A percentile compares a stretch with the other conserved stretches of the same genome.
phyloP scores from a whole-genome alignment of 2,888 invertebrate genomes.

The Lochmaea crataegi region DNA sequence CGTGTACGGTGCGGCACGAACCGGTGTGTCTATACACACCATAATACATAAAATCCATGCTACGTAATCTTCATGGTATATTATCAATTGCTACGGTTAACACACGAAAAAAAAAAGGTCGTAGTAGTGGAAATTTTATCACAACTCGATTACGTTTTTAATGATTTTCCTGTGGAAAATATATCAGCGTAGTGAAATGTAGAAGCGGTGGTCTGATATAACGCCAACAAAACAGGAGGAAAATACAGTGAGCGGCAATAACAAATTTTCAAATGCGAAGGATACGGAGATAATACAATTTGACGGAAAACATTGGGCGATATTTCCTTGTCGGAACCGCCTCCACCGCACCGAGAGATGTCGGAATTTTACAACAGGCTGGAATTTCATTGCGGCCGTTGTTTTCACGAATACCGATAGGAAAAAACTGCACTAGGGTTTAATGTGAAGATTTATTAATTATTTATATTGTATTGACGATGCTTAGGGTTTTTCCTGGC shows the following conservation, averaged over 20 bases:
- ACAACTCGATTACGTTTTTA: slow-evolving; percentile 13
- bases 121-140: slow-evolving; percentile 17
- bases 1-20: no score
- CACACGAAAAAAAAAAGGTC: background rate
- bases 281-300: slow-evolving; percentile 32
- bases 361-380: slow-evolving; percentile 41
- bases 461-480: no score
- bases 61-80: no score
- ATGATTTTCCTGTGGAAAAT: slow-evolving; percentile 25
- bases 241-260: slow-evolving; percentile 28
- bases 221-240: slow-evolving; percentile 39
- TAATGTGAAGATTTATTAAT: no score
- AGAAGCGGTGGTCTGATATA: slow-evolving; percentile 17
- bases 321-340: slow-evolving; percentile 58
- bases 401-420: slow-evolving; percentile 7
- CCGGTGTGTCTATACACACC: no score
- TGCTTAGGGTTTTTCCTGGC: no score
- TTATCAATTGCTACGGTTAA: background rate
- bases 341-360: slow-evolving; percentile 40
- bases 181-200: slow-evolving; percentile 15
- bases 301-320: slow-evolving; percentile 43
- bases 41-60: no score
- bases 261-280: slow-evolving; percentile 36
- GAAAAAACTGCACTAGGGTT: slow-evolving; percentile 19
- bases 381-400: slow-evolving; percentile 25